Evolutionary conservation across 1,140 invertebrate species (phyloP), one percentile per base, ranked within the genome.

Genomic region (Sinonovacula constricta): DNA sequence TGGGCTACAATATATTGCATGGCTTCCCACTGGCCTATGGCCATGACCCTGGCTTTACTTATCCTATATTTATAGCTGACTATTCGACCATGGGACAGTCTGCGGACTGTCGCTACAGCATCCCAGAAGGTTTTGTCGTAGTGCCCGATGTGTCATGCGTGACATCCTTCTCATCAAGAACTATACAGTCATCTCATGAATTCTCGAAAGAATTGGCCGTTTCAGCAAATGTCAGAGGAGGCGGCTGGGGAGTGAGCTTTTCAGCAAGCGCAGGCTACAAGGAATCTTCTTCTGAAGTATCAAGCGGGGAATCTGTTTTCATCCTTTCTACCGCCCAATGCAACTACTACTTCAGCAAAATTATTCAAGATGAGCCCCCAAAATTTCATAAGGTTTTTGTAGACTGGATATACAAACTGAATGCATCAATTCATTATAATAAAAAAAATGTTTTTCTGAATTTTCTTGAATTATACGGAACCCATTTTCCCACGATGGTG

Each of bases 191-290:
- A 33, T 4, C 18, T 15, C 36, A 60, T 60, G 57, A 79, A 57
- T 53, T 79, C 24, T 28, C 31, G 5, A 36, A 66, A 33, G 26
- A 59, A 22, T 24, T 79, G n/a, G 70, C 77, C 24, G 15, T 34
- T 2, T 70, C 59, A 7, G 60, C 77, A 18, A 56, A 36, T 39
- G 36, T 56, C n/a, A n/a, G n/a, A n/a, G n/a, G n/a, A n/a, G n/a
- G n/a, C n/a, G n/a, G n/a, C n/a, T n/a, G n/a, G n/a, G n/a, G n/a
- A n/a, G n/a, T n/a, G n/a, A n/a, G n/a, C n/a, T n/a, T n/a, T n/a
- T n/a, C n/a, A n/a, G n/a, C 78, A 0, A 80, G 78, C 45, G 63
- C 63, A 5, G 78, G 69, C 24, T 80, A 72, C 51, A 72, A 66
- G 31, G 1, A 56, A 24, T 36, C 60, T 3, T 54, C 68, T 4